These are phyloP conservation scores for Myotis pilosus DNA, from an alignment of 2,797 vertebrate genomes.

Conservation along the genomic window DNA sequence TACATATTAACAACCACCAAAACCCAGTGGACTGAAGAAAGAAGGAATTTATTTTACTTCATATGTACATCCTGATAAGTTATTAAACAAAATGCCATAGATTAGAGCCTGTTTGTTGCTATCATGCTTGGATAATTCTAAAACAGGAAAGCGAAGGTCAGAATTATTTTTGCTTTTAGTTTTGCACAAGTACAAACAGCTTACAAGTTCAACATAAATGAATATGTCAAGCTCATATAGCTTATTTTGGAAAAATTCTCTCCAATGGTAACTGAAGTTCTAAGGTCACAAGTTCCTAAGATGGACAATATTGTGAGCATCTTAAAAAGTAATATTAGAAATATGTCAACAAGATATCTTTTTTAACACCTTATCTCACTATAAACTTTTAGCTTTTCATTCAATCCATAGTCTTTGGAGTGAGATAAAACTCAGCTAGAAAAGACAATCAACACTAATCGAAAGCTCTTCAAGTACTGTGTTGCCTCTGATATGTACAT, in stretches of 20 bases:
- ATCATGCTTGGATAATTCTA: not conserved
- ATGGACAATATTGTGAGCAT: not conserved
- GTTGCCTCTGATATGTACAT: not conserved
- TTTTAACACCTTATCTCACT: not conserved
- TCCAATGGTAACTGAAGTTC: not conserved
- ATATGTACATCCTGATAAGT: not conserved
- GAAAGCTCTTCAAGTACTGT: not conserved
- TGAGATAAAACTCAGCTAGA: not conserved
- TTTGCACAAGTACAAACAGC: not conserved
- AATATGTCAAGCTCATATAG: not conserved
- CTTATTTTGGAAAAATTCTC: not conserved
- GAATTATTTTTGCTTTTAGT: constrained; percentile 7
- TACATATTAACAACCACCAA: not conserved
- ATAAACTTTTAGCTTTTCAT: not conserved
- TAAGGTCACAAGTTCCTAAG: constrained; percentile 12
- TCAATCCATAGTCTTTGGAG: not conserved
- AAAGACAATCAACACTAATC: not conserved
- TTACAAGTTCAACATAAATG: constrained; percentile 5
- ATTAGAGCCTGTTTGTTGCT: not conserved
- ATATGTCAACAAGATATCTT: not conserved
- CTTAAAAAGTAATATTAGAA: not conserved
- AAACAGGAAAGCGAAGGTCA: not conserved
- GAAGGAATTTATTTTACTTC: not conserved
- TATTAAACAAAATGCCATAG: not conserved
- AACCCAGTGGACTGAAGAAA: not conserved